phyloP scores from a whole-genome alignment of 2,113 vertebrate genomes.

The Todiramphus saurophagus region DNA sequence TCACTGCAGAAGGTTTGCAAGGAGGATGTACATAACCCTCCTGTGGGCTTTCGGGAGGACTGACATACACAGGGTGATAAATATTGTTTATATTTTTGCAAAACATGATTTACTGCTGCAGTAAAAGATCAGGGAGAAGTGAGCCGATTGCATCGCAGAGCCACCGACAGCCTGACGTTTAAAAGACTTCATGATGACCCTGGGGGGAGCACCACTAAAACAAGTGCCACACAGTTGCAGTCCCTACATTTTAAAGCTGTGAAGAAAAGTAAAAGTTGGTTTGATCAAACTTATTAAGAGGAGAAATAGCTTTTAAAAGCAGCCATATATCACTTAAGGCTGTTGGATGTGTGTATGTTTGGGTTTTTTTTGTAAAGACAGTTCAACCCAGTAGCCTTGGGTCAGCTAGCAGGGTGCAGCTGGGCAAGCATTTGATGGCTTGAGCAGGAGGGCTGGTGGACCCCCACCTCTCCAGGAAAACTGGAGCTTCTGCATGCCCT shows the following conservation, averaged over 20 bases:
- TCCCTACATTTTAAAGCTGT: slow-evolving; percentile 10
- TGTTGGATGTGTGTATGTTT: neutral
- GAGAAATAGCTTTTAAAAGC: neutral
- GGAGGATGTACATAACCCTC: neutral
- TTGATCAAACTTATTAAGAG: neutral
- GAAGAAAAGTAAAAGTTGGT: slow-evolving; percentile 9
- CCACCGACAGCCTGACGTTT: neutral
- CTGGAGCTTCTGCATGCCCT: neutral
- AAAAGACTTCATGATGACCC: neutral
- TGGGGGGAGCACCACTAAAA: neutral
- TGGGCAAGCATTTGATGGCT: neutral
- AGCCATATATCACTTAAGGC: neutral
- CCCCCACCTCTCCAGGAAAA: neutral
- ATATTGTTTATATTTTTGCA: slow-evolving; percentile 41
- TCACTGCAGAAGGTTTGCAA: neutral
- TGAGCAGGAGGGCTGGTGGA: neutral
- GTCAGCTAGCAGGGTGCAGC: neutral
- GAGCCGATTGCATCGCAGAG: neutral
- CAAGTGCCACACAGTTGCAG: neutral
- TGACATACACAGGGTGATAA: neutral
- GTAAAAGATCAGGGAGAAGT: slow-evolving; percentile 38
- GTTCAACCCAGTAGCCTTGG: neutral
- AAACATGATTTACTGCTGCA: slow-evolving; percentile 16
- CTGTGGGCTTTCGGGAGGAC: neutral
- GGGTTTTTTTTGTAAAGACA: neutral